A percentile compares a stretch with the other conserved stretches of the same genome.
Conservation (phyloP, 2,888 invertebrate species). For the Agriopis aurantiaria region DNA sequence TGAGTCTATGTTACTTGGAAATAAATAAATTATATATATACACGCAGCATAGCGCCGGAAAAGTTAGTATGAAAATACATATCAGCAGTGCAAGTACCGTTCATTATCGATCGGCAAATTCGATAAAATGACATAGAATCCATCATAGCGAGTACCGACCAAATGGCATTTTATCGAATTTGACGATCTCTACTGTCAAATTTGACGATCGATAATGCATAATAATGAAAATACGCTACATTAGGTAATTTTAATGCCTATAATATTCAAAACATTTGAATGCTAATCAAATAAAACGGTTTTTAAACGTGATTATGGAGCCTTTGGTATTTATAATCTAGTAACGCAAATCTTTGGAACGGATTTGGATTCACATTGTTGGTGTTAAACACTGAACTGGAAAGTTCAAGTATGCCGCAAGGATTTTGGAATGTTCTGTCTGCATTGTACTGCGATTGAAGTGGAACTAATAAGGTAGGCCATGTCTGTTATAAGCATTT, state of each 20-base stretch:
- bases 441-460: background rate
- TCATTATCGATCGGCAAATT: too few relatives aligned
- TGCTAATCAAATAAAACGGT: slow-evolving; percentile 18
- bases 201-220: too few relatives aligned
- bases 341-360: slow-evolving; percentile 24
- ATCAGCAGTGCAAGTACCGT: too few relatives aligned
- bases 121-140: too few relatives aligned
- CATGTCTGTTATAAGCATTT: background rate
- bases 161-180: too few relatives aligned
- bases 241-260: slow-evolving; percentile 14
- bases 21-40: too few relatives aligned
- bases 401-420: slow-evolving; percentile 32
- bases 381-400: slow-evolving; percentile 11
- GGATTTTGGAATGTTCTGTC: slow-evolving; percentile 13
- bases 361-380: slow-evolving; percentile 23
- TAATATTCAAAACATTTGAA: slow-evolving; percentile 13
- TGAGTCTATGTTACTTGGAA: too few relatives aligned
- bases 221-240: too few relatives aligned
- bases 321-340: slow-evolving; percentile 28
- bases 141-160: too few relatives aligned
- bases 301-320: slow-evolving; percentile 19
- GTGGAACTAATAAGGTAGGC: background rate
- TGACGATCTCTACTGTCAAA: too few relatives aligned
- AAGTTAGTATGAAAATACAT: too few relatives aligned
- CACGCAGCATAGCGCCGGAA: too few relatives aligned